Conservation (phyloP, 1,140 invertebrate genomes). For the Pseudomyrmex dendroicus region DNA sequence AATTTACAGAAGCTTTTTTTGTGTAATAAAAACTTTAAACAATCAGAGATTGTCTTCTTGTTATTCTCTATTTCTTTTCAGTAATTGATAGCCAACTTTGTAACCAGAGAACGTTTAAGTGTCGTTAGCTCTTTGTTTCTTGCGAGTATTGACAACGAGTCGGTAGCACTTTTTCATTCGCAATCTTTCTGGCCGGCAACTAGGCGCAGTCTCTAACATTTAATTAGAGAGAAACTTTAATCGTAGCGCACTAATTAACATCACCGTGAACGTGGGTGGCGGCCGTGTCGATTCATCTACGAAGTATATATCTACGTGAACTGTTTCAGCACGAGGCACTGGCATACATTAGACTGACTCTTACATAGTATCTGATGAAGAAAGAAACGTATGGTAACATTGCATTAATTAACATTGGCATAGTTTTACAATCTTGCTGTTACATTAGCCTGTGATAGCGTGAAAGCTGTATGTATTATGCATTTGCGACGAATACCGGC, state of each 20-base stretch:
- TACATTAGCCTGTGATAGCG: constrained; percentile 1
- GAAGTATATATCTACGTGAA: neutral
- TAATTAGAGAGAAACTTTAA: constrained; percentile 41
- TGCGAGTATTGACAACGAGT: constrained; percentile 5
- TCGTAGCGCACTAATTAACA: constrained; percentile 39
- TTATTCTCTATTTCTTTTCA: neutral
- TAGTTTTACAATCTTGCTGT: constrained; percentile 10
- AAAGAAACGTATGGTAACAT: constrained; percentile 17
- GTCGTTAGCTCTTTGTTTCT: constrained; percentile 3
- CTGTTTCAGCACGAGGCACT: constrained; percentile 11
- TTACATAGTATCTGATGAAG: constrained; percentile 21
- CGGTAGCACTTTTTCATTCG: neutral
- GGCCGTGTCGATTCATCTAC: neutral
- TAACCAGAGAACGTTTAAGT: neutral
- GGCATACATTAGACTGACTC: constrained; percentile 2
- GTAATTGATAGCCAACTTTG: neutral
- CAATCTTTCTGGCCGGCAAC: constrained; percentile 17
- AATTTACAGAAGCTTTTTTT: neutral
- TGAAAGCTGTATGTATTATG: constrained; percentile 22
- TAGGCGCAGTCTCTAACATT: constrained; percentile 27
- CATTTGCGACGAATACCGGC: constrained; percentile 5
- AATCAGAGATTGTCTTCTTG: neutral
- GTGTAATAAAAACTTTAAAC: neutral
- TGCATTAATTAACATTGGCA: constrained; percentile 37
- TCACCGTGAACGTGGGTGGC: neutral